Percentiles rank a stretch among this genome's conserved stretches.
Conservation (phyloP, 2,113 vertebrate species). For the Chionomys nivalis region DNA sequence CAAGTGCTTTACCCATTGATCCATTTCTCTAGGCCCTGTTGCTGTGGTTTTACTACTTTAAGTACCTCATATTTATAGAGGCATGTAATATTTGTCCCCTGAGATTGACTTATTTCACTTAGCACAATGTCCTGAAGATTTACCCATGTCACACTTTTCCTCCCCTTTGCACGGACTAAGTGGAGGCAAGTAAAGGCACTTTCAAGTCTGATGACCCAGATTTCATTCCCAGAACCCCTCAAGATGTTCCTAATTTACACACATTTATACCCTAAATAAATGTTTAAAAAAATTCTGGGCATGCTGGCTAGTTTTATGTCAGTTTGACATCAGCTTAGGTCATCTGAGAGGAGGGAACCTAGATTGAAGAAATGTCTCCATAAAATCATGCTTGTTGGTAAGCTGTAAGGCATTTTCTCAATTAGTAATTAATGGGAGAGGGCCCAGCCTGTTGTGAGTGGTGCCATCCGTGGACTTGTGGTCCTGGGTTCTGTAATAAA, state of each 20-base stretch:
- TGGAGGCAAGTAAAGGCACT: background rate
- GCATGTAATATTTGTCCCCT: background rate
- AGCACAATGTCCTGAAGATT: background rate
- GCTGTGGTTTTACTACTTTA: background rate
- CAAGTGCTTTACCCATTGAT: background rate
- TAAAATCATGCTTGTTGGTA: background rate
- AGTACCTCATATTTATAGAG: background rate
- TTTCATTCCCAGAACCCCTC: background rate
- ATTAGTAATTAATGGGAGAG: background rate
- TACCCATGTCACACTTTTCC: background rate
- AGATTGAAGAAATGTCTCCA: background rate
- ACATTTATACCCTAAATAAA: background rate
- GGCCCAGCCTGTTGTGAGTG: background rate
- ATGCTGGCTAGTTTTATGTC: background rate
- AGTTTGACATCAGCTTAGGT: background rate
- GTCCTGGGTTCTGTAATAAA: background rate
- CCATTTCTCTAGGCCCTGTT: background rate
- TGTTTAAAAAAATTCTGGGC: background rate
- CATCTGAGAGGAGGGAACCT: background rate
- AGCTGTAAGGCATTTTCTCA: background rate
- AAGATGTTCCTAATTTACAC: too few species aligned
- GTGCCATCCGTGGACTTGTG: background rate
- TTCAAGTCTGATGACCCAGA: background rate
- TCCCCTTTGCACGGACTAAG: background rate
- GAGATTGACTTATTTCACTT: background rate